Percentiles rank a stretch among this genome's conserved stretches.
Evolutionary conservation across 2,113 vertebrate genomes (phyloP).

Genomic region (Amazona vittata): DNA sequence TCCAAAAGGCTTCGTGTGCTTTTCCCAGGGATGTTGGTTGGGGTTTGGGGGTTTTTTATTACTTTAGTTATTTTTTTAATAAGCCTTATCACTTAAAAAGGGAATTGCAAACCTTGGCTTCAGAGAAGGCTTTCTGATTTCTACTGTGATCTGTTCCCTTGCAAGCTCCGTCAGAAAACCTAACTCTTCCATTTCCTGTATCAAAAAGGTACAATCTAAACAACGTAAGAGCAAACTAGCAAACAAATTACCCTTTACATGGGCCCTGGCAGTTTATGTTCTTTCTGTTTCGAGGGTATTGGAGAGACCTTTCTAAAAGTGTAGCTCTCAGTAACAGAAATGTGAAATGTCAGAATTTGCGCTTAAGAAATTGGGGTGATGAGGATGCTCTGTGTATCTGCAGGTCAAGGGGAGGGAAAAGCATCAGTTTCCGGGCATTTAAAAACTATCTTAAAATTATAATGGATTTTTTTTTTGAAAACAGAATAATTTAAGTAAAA

Average conservation of each 20-base stretch:
- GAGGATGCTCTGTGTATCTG: not conserved
- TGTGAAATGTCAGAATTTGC: not conserved
- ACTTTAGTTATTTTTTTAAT: not conserved
- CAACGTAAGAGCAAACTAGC: not conserved
- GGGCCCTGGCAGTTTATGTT: not conserved
- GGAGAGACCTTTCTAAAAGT: not conserved
- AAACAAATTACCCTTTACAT: not conserved
- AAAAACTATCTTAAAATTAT: not conserved
- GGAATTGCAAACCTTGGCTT: constrained; percentile 7
- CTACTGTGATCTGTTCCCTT: not conserved
- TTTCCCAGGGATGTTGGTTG: not conserved
- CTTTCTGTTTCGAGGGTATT: not conserved
- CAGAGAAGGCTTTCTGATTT: not conserved
- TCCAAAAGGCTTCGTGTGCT: not conserved
- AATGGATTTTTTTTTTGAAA: not conserved
- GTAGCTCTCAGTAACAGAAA: not conserved
- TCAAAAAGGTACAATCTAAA: constrained; percentile 2
- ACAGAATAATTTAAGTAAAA: not conserved
- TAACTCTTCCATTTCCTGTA: not conserved
- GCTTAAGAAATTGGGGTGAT: not conserved
- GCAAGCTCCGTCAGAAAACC: not conserved
- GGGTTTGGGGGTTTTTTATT: not conserved
- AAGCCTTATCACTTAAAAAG: constrained; percentile 43
- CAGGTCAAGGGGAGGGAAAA: not conserved
- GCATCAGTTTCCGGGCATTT: not conserved